These are phyloP conservation scores for Triops cancriformis DNA, from an alignment of 1,140 invertebrate species.

Conservation along the genomic window DNA sequence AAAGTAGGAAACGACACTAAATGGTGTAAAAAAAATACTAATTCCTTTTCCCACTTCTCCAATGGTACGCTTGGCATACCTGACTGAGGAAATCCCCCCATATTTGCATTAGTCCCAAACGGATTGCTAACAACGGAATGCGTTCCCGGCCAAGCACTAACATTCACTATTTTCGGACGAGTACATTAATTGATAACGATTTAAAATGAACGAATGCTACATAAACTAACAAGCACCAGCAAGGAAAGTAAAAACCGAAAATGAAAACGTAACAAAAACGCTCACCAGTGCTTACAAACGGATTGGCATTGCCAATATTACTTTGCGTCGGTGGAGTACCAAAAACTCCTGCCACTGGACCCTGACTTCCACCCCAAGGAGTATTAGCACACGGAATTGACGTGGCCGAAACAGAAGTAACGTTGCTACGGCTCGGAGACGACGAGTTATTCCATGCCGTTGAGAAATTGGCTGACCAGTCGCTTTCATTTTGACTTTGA, in stretches of 20 bases:
- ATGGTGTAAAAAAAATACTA: background rate
- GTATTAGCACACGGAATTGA: background rate
- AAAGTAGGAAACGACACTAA: background rate
- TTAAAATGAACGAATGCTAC: background rate
- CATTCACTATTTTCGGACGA: background rate
- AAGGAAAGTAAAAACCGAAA: background rate
- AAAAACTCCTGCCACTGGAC: background rate
- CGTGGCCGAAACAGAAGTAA: background rate
- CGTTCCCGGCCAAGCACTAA: background rate
- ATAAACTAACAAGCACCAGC: background rate
- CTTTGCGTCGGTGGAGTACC: background rate
- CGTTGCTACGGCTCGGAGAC: background rate
- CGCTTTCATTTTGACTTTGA: background rate
- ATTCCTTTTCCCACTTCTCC: background rate
- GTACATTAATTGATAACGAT: background rate
- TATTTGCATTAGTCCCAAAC: background rate
- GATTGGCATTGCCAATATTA: background rate
- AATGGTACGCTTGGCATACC: background rate
- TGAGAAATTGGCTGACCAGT: background rate
- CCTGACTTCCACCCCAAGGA: background rate
- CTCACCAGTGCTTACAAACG: slow-evolving; percentile 3
- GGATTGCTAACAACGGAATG: background rate
- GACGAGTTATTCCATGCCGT: slow-evolving; percentile 1
- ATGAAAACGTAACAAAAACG: background rate
- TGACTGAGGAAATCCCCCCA: background rate